These are phyloP conservation scores for Cerastis rubricosa DNA, from an alignment of 2,888 invertebrate genomes.

Conservation along the genomic window DNA sequence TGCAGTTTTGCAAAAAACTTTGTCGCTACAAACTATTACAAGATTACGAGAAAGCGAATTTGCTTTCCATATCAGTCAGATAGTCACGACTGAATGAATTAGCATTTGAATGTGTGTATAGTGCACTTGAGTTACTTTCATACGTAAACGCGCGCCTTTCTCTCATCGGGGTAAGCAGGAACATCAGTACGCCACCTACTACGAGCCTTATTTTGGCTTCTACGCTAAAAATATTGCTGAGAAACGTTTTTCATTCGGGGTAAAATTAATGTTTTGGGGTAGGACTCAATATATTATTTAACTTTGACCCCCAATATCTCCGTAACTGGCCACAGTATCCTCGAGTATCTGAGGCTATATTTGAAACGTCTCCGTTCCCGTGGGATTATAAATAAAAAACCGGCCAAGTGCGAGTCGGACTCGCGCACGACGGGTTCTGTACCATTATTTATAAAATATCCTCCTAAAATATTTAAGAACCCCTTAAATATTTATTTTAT, in stretches of 20 bases:
- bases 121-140: not conserved
- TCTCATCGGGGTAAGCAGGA: not conserved
- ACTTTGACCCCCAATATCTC: not conserved
- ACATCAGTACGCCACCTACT: not conserved
- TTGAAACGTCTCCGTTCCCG: not conserved
- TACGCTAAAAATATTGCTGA: not conserved
- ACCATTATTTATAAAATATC: no score
- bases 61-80: not conserved
- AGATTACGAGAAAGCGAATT: conserved; percentile 17
- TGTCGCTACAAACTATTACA: no score
- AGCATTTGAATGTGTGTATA: not conserved
- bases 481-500: no score
- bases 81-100: conserved; percentile 18
- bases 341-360: not conserved
- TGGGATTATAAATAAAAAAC: not conserved
- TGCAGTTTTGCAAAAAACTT: not conserved
- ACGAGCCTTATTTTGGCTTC: no score
- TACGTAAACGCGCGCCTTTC: not conserved
- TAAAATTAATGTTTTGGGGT: not conserved
- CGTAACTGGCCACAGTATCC: not conserved
- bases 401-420: no score
- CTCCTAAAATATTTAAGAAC: no score
- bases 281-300: not conserved
- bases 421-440: no score
- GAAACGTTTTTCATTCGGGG: not conserved